These are phyloP conservation scores for Capitella teleta DNA, from an alignment of 1,140 invertebrate species.

Conservation along the genomic window DNA sequence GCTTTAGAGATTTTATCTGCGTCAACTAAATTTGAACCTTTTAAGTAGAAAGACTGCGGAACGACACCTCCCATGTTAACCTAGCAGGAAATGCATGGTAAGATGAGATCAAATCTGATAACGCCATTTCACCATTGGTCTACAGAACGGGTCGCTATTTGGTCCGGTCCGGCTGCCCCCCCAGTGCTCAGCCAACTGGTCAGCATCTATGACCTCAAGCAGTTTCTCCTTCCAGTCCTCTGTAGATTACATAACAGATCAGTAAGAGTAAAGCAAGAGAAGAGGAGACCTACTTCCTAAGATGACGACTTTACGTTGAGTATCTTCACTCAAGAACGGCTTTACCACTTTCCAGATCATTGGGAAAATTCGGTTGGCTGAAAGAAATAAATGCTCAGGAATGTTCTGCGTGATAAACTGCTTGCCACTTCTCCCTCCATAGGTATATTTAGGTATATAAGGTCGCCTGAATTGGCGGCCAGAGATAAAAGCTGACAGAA, in stretches of 20 bases:
- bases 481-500: too few relatives aligned
- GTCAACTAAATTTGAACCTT: not conserved
- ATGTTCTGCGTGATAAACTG: not conserved
- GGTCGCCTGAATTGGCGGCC: too few relatives aligned
- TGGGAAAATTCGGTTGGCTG: constrained; percentile 66
- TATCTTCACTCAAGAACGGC: constrained; percentile 76
- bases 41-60: constrained; percentile 3
- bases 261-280: not conserved
- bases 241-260: not conserved
- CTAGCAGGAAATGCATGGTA: not conserved
- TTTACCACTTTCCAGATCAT: constrained; percentile 72
- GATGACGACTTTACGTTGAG: constrained; percentile 73
- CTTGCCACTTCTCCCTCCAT: not conserved
- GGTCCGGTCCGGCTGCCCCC: constrained; percentile 1
- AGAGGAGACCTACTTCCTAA: constrained; percentile 48
- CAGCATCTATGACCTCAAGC: constrained; percentile 1
- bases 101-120: not conserved
- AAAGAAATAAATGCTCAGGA: constrained; percentile 4
- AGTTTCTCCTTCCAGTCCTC: constrained; percentile 6
- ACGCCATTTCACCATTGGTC: constrained; percentile 2
- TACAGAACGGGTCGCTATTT: constrained; percentile 4
- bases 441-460: not conserved
- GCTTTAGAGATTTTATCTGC: not conserved
- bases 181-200: constrained; percentile 3
- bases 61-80: constrained; percentile 2